Percentiles rank a stretch among this genome's conserved stretches.
These are phyloP conservation scores for Cassiopea xamachana DNA, from an alignment of 30 jellyfish, hydroid and myxozoan genomes.

Conservation along the genomic window DNA sequence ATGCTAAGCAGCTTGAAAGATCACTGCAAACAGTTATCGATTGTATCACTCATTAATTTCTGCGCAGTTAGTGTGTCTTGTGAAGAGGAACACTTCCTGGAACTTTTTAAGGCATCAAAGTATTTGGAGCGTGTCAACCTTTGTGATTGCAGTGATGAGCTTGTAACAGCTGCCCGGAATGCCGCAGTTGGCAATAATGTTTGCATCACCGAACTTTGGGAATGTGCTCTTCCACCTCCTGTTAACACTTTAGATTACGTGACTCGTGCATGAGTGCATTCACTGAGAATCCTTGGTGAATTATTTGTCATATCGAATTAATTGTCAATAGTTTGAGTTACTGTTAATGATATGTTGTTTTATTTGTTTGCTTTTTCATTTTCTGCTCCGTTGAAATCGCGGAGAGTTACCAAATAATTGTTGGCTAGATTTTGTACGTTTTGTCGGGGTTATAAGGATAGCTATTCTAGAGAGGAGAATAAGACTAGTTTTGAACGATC, in stretches of 20 bases:
- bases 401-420: too few species aligned
- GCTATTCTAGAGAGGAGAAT: too few species aligned
- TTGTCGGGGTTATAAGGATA: too few species aligned
- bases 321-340: neutral
- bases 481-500: too few species aligned
- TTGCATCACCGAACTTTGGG: constrained; percentile 92
- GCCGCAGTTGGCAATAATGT: constrained; percentile 53
- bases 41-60: constrained; percentile 84
- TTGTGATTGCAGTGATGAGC: constrained; percentile 90
- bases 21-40: constrained; percentile 72
- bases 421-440: too few species aligned
- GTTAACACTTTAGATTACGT: constrained; percentile 79
- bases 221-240: constrained; percentile 99
- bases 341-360: neutral
- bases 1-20: constrained; percentile 61
- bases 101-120: constrained; percentile 30
- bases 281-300: neutral
- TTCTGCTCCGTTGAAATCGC: too few species aligned
- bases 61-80: constrained; percentile 40
- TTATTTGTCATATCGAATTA: neutral
- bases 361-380: neutral
- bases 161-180: constrained; percentile 55
- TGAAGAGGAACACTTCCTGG: constrained; percentile 73
- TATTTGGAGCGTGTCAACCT: constrained; percentile 76
- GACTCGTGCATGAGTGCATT: constrained; percentile 23